Evolutionary conservation across 2,888 invertebrate species (phyloP), one percentile per base, ranked within the genome.

Genomic region (Mimachlamys varia): DNA sequence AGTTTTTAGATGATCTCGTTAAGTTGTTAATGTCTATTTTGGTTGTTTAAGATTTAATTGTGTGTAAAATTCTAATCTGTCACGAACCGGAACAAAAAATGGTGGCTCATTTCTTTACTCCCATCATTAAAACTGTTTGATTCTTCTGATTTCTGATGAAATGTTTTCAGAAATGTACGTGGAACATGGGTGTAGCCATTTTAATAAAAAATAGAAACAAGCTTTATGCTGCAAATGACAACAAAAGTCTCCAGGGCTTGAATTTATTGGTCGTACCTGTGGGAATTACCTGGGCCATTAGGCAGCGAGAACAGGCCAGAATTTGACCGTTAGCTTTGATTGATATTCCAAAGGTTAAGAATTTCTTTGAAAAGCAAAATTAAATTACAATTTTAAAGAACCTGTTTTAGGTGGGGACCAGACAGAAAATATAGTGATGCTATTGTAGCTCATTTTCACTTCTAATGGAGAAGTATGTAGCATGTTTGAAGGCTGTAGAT

Each of bases 51-150:
- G 76, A 76, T 76, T 76, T 76, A 76, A 27, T 27, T 76, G 76
- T 76, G 33, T 33, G 76, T 76, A 76, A 76, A 76, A 76, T 76
- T 76, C 76, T 76, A 27, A 76, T 76, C 76, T 76, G 76, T 76
- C 76, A 76, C 33, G 76, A 33, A 76, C 12, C 76, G 12, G 27
- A 10, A 76, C 0, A 76, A 12, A 76, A 76, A 76, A 27, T 76
- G 19, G 53, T 44, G 62, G 22, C n/a, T 62, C 62, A 22, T 44
- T 76, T 76, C 22, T 76, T 76, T 76, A 76, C 76, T 33, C 33
- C 76, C 33, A 76, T 76, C 76, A 33, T 76, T 33, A 76, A 76
- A 76, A 27, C 76, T 76, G 33, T 76, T 76, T 76, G 76, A 76
- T 76, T 76, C 76, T 15, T 10, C 33, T 76, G 76, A 22, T 76